phyloP scores from a whole-genome alignment of 2,888 invertebrate species.

The Serripes groenlandicus region DNA sequence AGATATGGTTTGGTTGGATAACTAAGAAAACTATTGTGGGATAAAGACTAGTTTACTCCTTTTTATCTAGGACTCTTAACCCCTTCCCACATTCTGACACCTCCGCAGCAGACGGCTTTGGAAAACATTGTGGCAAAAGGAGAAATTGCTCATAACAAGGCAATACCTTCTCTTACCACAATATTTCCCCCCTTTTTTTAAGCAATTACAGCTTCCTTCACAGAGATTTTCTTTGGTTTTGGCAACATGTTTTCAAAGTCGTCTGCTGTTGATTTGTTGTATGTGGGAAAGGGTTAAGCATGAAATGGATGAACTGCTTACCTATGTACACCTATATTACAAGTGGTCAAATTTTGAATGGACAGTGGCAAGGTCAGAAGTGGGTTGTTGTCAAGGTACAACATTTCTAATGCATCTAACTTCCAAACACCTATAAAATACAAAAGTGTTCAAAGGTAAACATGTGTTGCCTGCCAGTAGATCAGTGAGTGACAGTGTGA shows the following conservation, averaged over 20 bases:
- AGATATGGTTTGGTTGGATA: no score
- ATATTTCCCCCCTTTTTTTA: no score
- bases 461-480: neutral
- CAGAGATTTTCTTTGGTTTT: no score
- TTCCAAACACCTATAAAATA: neutral
- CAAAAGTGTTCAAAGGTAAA: neutral
- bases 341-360: neutral
- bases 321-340: neutral
- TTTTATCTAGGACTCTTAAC: no score
- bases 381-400: slow-evolving; percentile 16
- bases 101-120: no score
- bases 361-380: slow-evolving; percentile 5
- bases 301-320: neutral
- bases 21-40: no score
- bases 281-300: slow-evolving; percentile 11
- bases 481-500: neutral
- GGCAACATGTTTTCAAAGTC: no score
- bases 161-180: neutral
- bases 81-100: no score
- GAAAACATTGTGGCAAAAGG: slow-evolving; percentile 7
- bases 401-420: neutral
- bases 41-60: no score
- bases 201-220: no score
- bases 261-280: neutral
- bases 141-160: slow-evolving; percentile 4